Evolutionary conservation across 2,113 vertebrate genomes (phyloP).

Genomic region (Pollimyrus isidori): DNA sequence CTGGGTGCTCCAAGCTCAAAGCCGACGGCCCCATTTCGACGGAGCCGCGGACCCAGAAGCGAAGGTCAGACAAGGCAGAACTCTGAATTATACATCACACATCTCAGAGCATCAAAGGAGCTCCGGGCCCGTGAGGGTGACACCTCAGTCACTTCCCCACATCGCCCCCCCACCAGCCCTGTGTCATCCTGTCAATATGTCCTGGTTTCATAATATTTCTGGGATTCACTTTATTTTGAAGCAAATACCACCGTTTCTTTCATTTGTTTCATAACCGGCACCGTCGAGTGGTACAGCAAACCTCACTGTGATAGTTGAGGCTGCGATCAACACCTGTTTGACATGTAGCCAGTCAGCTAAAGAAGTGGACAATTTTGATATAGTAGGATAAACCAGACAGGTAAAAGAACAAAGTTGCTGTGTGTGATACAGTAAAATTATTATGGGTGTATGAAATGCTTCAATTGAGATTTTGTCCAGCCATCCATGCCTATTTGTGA

Average conservation of each 20-base stretch:
- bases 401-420: neutral
- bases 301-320: neutral
- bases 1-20: constrained; percentile 2
- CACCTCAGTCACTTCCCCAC: neutral
- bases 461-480: neutral
- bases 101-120: neutral
- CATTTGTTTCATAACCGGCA: neutral
- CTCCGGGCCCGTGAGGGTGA: neutral
- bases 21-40: neutral
- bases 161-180: neutral
- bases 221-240: neutral
- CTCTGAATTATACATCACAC: constrained; percentile 16
- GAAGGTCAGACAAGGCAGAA: neutral
- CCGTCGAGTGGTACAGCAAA: neutral
- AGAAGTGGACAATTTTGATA: neutral
- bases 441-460: neutral
- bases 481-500: neutral
- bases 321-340: neutral
- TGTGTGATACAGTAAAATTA: neutral
- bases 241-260: neutral
- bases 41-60: neutral
- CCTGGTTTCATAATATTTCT: neutral
- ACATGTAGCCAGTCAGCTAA: neutral
- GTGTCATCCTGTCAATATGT: neutral
- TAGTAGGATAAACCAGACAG: neutral